Percentiles rank a stretch among this genome's conserved stretches.
Evolutionary conservation across 2,113 vertebrate species (phyloP).

Genomic region (Sander vitreus): DNA sequence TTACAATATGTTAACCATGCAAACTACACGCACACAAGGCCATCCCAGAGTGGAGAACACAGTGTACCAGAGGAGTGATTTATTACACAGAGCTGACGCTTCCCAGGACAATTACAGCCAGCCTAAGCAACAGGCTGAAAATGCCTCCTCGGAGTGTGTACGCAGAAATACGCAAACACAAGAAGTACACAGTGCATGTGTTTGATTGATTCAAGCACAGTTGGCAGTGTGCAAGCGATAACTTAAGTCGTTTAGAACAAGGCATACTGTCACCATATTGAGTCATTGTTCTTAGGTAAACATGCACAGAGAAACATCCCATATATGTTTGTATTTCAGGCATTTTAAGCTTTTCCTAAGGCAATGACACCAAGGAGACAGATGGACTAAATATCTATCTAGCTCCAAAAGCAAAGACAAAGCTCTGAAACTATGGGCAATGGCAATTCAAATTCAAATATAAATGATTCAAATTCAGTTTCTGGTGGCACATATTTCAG

Average conservation of each 20-base stretch:
- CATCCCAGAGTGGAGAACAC: slow-evolving; percentile 75
- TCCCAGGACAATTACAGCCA: slow-evolving; percentile 82
- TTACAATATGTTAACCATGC: slow-evolving; percentile 67
- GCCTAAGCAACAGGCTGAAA: slow-evolving; percentile 77
- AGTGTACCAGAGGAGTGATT: slow-evolving; percentile 81
- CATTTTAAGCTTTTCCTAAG: not conserved
- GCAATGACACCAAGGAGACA: not conserved
- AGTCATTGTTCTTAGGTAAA: slow-evolving; percentile 52
- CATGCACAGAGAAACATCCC: slow-evolving; percentile 1
- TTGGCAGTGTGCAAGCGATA: slow-evolving; percentile 20
- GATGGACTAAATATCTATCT: slow-evolving; percentile 20
- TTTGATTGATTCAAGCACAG: slow-evolving; percentile 24
- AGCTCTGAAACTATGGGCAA: not conserved
- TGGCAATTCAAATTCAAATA: no score
- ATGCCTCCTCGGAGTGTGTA: slow-evolving; percentile 59
- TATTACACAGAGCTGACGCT: slow-evolving; percentile 78
- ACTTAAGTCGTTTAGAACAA: slow-evolving; percentile 25
- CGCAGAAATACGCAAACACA: slow-evolving; percentile 46
- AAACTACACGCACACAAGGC: slow-evolving; percentile 57
- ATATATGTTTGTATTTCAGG: slow-evolving; percentile 22
- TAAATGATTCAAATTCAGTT: no score
- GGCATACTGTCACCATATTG: slow-evolving; percentile 25
- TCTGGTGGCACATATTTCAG: no score
- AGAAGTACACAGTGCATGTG: slow-evolving; percentile 23
- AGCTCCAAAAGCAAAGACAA: slow-evolving; percentile 18